Evolutionary conservation across 2,113 vertebrate genomes (phyloP).

Genomic region (Azemiops feae): DNA sequence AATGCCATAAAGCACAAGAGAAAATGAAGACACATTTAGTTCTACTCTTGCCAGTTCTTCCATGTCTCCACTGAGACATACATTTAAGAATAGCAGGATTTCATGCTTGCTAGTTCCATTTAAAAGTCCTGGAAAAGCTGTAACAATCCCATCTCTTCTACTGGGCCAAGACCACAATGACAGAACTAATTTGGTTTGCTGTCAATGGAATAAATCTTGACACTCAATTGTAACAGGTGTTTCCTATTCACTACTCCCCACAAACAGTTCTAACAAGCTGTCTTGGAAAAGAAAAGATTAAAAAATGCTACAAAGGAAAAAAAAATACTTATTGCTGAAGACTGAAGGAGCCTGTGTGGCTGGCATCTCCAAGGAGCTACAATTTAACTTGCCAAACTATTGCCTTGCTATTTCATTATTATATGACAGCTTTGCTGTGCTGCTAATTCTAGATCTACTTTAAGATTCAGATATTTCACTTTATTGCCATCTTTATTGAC

Average conservation of each 20-base stretch:
- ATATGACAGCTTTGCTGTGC: background rate
- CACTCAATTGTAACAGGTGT: background rate
- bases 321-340: background rate
- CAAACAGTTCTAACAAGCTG: background rate
- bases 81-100: background rate
- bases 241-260: background rate
- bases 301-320: background rate
- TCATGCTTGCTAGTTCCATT: background rate
- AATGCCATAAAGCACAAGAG: background rate
- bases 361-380: background rate
- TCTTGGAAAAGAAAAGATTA: background rate
- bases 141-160: constrained; percentile 32
- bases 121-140: background rate
- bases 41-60: accelerated
- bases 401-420: background rate
- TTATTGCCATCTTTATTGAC: background rate
- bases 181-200: constrained; percentile 41
- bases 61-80: accelerated
- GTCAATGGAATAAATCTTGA: constrained; percentile 35
- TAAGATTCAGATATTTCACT: background rate
- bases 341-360: background rate
- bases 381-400: background rate
- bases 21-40: accelerated
- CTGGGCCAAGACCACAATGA: constrained; percentile 33
- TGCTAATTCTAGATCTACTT: background rate